Evolutionary conservation across 2,113 vertebrate species (phyloP).

Genomic region (Dendrocopos noguchii): DNA sequence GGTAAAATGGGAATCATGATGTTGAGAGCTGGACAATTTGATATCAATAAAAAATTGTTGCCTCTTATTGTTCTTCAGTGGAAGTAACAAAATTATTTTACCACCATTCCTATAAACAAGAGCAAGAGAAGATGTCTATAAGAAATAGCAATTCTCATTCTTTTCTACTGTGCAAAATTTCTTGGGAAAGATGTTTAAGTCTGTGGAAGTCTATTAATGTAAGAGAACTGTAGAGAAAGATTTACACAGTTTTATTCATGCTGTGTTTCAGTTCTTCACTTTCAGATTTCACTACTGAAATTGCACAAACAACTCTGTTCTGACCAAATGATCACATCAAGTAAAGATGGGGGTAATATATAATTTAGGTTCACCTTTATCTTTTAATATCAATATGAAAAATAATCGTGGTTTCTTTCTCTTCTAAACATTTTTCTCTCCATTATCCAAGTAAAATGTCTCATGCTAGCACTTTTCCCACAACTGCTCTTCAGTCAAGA

Average conservation of each 20-base stretch:
- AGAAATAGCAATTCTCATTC: not conserved
- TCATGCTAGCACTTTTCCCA: not conserved
- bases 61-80: not conserved
- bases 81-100: not conserved
- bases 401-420: not conserved
- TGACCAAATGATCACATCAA: not conserved
- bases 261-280: not conserved
- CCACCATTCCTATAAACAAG: not conserved
- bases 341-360: not conserved
- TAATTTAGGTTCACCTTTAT: not conserved
- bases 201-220: not conserved
- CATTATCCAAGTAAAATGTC: not conserved
- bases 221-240: not conserved
- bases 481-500: not conserved
- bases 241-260: constrained; percentile 1
- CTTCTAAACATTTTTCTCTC: not conserved
- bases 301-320: constrained; percentile 4
- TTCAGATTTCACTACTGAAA: constrained; percentile 15
- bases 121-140: not conserved
- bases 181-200: not conserved
- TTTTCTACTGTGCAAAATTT: not conserved
- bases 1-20: not conserved
- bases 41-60: not conserved
- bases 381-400: not conserved
- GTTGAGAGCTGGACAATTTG: constrained; percentile 20